These are phyloP conservation scores for Troides helena DNA, from an alignment of 2,888 invertebrate genomes.

Conservation along the genomic window DNA sequence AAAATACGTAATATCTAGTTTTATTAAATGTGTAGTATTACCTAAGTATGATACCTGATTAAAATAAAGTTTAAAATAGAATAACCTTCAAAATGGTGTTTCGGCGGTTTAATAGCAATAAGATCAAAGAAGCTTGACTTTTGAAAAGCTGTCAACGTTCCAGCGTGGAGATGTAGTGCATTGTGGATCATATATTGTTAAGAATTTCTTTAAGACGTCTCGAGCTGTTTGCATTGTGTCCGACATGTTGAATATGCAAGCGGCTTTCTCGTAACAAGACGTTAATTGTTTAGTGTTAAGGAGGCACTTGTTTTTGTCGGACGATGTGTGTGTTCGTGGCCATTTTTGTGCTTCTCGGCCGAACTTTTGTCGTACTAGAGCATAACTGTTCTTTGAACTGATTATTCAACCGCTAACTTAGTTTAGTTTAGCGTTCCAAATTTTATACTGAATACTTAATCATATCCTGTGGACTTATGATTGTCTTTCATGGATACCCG, in stretches of 20 bases:
- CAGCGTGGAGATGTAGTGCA: constrained; percentile 42
- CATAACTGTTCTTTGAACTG: background rate
- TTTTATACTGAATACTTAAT: too few relatives aligned
- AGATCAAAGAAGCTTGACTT: background rate
- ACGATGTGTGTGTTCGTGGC: constrained; percentile 35
- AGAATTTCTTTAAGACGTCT: constrained; percentile 52
- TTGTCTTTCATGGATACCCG: too few relatives aligned
- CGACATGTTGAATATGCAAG: constrained; percentile 56
- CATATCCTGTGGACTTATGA: too few relatives aligned
- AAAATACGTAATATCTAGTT: too few relatives aligned
- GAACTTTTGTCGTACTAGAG: constrained; percentile 48
- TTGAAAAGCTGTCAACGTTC: constrained; percentile 26
- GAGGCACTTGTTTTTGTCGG: constrained; percentile 41
- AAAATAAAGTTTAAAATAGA: background rate
- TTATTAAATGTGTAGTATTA: too few relatives aligned
- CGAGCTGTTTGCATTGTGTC: constrained; percentile 43
- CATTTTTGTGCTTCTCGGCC: constrained; percentile 52
- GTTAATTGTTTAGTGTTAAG: constrained; percentile 40
- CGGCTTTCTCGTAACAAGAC: constrained; percentile 55
- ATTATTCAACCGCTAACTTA: background rate
- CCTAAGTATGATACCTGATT: background rate
- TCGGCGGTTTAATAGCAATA: background rate
- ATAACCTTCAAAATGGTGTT: background rate
- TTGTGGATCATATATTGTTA: constrained; percentile 46
- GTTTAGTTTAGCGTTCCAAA: background rate